Base-by-base conservation (phyloP, 2,888 invertebrate genomes). In the Ametastegia equiseti region DNA sequence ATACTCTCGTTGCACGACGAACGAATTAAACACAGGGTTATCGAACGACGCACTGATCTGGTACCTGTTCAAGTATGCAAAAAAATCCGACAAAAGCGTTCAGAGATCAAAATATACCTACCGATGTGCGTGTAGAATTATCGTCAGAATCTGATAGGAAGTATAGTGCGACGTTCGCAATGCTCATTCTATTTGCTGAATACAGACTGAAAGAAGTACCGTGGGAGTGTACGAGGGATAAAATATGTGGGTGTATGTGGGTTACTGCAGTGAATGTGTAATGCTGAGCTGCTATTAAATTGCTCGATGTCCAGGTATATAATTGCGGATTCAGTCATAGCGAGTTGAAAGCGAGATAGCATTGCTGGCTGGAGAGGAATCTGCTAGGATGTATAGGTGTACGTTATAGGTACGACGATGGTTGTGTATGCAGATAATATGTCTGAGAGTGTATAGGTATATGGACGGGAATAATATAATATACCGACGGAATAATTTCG, bases 401-500 rank as follows among this genome's bases (percentile, higher is more conserved):
- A 54, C n/a, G 2, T 30, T 63, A 9, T n/a, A 19, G 1, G 71
- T 45, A 23, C n/a, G 23, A 15, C 11, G 27, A 42, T 30, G 45
- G 30, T 5, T 6, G 71, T 27, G 47, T 45, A 71, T 15, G 47
- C 7, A 30, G 1, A 67, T 67, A 45, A 45, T 45, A 30, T 30
- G 50, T 19, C 42, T 73, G 50, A 9, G 50, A 42, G 73, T 73
- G 50, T 73, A 36, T 73, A n/a, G n/a, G n/a, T n/a, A 45, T 71
- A 50, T 50, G 73, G 36, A 50, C 19, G 73, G 36, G 33, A 54
- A 73, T 82, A 80, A 82, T 71, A 73, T 73, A 80, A 71, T 80
- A 80, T 81, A 80, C 63, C 78, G 80, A 30, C 71, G 71, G 71
- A 82, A 84, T 84, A 82, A 82, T 83, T 83, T 73, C 80, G 80